phyloP scores from a whole-genome alignment of 2,797 vertebrate genomes.

The Ctenopoma kingsleyae region DNA sequence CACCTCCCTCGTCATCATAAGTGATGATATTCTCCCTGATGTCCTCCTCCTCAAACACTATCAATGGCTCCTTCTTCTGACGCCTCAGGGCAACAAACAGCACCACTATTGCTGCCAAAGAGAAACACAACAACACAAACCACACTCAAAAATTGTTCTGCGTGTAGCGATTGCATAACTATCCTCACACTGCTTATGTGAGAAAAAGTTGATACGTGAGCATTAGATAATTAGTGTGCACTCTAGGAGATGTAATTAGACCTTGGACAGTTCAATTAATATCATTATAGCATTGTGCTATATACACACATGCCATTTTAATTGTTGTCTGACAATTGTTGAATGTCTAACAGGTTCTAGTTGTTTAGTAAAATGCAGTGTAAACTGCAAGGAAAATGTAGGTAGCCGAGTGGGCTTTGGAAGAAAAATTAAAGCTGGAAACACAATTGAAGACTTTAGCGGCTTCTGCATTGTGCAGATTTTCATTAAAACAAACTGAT shows the following conservation, averaged over 20 bases:
- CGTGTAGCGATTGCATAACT: slow-evolving; percentile 4
- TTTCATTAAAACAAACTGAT: neutral
- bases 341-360: slow-evolving; percentile 22
- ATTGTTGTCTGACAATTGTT: too few relatives aligned
- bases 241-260: slow-evolving; percentile 46
- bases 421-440: neutral
- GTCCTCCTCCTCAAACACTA: slow-evolving; percentile 97
- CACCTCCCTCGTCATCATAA: slow-evolving; percentile 96
- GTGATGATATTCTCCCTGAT: slow-evolving; percentile 98
- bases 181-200: neutral
- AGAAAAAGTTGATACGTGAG: slow-evolving; percentile 20
- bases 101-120: slow-evolving; percentile 82
- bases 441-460: neutral
- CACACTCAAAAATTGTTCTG: neutral
- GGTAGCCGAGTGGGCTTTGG: neutral
- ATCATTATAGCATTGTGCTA: slow-evolving; percentile 32
- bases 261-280: slow-evolving; percentile 52
- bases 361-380: slow-evolving; percentile 3
- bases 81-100: slow-evolving; percentile 95
- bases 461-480: neutral
- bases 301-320: slow-evolving; percentile 31
- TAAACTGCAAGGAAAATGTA: neutral
- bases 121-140: slow-evolving; percentile 14
- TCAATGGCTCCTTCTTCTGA: slow-evolving; percentile 96
- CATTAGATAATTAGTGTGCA: slow-evolving; percentile 39